phyloP scores from a whole-genome alignment of 2,797 vertebrate species.

The Cryptoblepharus egeriae region DNA sequence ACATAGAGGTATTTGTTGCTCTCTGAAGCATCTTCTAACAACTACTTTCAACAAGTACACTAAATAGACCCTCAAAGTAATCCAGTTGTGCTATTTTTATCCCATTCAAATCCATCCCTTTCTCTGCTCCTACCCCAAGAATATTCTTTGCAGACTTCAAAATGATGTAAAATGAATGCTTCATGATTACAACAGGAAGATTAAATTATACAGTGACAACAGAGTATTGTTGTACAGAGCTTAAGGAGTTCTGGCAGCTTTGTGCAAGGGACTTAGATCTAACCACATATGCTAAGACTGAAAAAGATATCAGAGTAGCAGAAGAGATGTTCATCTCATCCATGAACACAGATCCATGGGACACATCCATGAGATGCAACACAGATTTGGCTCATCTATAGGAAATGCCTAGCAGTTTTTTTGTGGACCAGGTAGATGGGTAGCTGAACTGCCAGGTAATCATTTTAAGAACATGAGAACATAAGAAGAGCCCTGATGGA shows the following conservation, averaged over 20 bases:
- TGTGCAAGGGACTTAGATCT: neutral
- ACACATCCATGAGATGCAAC: neutral
- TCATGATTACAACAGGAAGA: neutral
- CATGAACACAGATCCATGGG: too few species aligned
- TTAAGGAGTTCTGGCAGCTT: neutral
- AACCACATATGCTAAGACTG: neutral
- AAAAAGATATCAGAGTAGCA: neutral
- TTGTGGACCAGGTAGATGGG: too few species aligned
- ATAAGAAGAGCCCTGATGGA: too few species aligned
- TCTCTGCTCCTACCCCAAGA: neutral
- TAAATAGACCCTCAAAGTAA: neutral
- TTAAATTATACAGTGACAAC: neutral
- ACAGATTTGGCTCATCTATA: neutral
- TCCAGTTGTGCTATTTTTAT: neutral
- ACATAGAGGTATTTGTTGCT: neutral
- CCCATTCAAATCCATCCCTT: too few species aligned
- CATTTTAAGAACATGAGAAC: too few species aligned
- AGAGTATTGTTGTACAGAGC: accelerated
- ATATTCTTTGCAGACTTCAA: neutral
- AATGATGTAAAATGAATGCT: conserved; percentile 11
- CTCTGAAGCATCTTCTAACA: neutral
- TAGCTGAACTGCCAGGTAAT: too few species aligned
- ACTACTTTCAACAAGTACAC: neutral
- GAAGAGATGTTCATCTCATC: neutral
- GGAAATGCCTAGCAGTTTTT: too few species aligned